Percentiles rank a stretch among this genome's conserved stretches.
Conservation (phyloP, 2,113 vertebrate genomes). For the Apistogramma diplotaenia region DNA sequence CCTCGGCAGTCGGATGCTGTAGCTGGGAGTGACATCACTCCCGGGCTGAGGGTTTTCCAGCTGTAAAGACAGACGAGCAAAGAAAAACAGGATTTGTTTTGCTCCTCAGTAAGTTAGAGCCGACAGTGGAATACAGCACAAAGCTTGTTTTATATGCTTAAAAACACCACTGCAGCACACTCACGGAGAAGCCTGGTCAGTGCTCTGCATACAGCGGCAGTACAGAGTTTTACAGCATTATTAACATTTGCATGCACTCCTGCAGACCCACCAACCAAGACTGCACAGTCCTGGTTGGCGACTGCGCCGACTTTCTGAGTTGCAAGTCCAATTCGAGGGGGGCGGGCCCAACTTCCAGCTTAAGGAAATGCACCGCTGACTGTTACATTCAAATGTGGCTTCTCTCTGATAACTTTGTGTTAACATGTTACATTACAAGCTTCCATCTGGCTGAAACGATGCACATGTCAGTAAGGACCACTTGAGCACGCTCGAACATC, state of each 20-base stretch:
- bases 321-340: background rate
- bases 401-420: background rate
- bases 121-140: background rate
- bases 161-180: background rate
- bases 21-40: background rate
- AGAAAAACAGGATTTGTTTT: no score
- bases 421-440: background rate
- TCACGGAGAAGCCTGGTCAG: background rate
- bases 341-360: background rate
- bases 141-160: background rate
- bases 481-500: slow-evolving; percentile 9
- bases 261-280: background rate
- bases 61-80: background rate
- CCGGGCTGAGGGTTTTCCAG: background rate
- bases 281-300: background rate
- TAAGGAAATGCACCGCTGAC: background rate
- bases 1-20: background rate
- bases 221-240: background rate
- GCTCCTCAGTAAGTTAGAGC: background rate
- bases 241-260: no score
- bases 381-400: slow-evolving; percentile 39
- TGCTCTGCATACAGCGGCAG: background rate
- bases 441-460: background rate
- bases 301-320: background rate
- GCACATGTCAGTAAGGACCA: slow-evolving; percentile 25